Percentiles rank a stretch among this genome's conserved stretches.
Conservation (phyloP, 2,113 vertebrate species). For the Symphodus melops region DNA sequence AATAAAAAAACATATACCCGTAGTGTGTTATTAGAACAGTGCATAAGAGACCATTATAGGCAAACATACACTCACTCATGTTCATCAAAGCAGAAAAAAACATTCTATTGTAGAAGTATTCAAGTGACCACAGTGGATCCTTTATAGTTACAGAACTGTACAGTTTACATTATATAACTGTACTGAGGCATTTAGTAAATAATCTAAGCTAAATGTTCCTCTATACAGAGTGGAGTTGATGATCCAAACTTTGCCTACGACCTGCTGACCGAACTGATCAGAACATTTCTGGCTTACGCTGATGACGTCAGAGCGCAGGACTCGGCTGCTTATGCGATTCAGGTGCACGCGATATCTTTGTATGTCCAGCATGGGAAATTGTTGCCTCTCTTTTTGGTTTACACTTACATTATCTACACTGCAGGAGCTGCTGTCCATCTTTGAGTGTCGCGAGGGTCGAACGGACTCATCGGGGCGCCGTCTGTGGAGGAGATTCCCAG, state of each 20-base stretch:
- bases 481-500: slow-evolving; percentile 96
- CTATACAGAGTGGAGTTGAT: slow-evolving; percentile 90
- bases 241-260: slow-evolving; percentile 93
- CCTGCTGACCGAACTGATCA: slow-evolving; percentile 92
- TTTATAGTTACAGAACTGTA: too few relatives aligned
- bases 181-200: not conserved
- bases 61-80: too few relatives aligned
- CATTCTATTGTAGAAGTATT: too few relatives aligned
- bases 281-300: slow-evolving; percentile 95
- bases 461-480: slow-evolving; percentile 87
- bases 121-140: too few relatives aligned
- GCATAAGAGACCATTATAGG: too few relatives aligned
- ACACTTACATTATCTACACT: slow-evolving; percentile 1
- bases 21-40: too few relatives aligned
- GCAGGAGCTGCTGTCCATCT: slow-evolving; percentile 94
- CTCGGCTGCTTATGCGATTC: slow-evolving; percentile 96
- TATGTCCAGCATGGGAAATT: not conserved
- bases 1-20: too few relatives aligned
- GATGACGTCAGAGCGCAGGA: slow-evolving; percentile 97
- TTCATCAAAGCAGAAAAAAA: too few relatives aligned
- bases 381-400: not conserved
- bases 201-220: not conserved
- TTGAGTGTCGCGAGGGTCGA: slow-evolving; percentile 91
- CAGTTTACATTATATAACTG: too few relatives aligned
- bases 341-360: slow-evolving; percentile 80